phyloP scores from a whole-genome alignment of 2,797 vertebrate species.

The Artibeus lituratus region DNA sequence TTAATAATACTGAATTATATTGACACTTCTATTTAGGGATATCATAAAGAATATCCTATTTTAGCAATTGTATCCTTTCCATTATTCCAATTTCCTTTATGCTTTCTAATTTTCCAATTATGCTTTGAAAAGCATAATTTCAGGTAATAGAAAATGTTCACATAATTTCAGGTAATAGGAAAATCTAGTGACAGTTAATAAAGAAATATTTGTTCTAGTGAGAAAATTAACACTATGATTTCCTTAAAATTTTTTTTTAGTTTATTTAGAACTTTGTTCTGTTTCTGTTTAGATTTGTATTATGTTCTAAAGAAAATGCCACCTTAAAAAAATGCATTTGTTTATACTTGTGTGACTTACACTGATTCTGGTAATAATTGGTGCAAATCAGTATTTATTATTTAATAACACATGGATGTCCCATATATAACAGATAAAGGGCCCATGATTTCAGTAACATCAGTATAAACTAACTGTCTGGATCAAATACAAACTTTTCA shows the following conservation, averaged over 20 bases:
- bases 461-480: neutral
- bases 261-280: neutral
- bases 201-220: neutral
- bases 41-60: neutral
- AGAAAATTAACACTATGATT: neutral
- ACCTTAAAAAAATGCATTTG: neutral
- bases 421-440: neutral
- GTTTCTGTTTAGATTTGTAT: slow-evolving; percentile 10
- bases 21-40: neutral
- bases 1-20: neutral
- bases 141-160: too few relatives aligned
- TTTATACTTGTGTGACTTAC: slow-evolving; percentile 10
- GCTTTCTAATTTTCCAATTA: too few relatives aligned
- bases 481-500: neutral
- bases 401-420: slow-evolving; percentile 16
- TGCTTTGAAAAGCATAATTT: neutral
- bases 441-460: neutral
- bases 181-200: neutral
- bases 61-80: neutral
- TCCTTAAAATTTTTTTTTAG: neutral
- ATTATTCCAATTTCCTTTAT: slow-evolving; percentile 30
- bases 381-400: neutral
- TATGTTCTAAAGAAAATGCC: neutral
- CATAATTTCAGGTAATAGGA: neutral
- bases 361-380: slow-evolving; percentile 3